Percentiles rank a stretch among this genome's conserved stretches.
These are phyloP conservation scores for Tetranychus truncatus DNA, from an alignment of 2,888 invertebrate genomes.

Conservation along the genomic window DNA sequence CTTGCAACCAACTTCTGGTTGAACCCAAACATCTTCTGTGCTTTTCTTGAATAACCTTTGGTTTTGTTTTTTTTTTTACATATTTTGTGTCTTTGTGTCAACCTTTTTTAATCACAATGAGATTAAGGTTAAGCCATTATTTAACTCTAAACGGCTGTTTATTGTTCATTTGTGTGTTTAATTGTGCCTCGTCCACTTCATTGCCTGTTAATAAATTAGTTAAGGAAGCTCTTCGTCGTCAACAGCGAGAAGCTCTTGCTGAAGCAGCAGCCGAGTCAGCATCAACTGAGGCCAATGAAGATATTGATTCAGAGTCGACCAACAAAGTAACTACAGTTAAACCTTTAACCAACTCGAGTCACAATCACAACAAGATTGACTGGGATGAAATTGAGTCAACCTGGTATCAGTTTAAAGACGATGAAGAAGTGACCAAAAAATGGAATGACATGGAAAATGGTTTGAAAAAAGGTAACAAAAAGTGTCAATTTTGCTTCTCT, in stretches of 20 bases:
- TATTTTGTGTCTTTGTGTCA: too few species aligned
- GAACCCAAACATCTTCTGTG: too few species aligned
- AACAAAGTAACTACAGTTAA: neutral
- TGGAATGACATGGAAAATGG: constrained; percentile 20
- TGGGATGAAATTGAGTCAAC: constrained; percentile 20
- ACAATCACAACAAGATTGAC: constrained; percentile 14
- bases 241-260: constrained; percentile 5
- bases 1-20: too few species aligned
- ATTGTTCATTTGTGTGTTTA: neutral
- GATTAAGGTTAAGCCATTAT: neutral
- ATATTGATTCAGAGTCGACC: neutral
- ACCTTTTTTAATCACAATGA: neutral
- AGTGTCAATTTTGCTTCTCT: too few species aligned
- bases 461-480: constrained; percentile 18
- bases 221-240: neutral
- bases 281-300: neutral
- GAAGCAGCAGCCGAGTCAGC: constrained; percentile 4
- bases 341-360: constrained; percentile 10
- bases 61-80: too few species aligned
- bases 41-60: too few species aligned
- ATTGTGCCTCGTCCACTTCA: neutral
- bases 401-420: constrained; percentile 15
- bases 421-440: constrained; percentile 20
- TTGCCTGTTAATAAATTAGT: neutral
- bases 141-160: neutral